phyloP scores from a whole-genome alignment of 2,797 vertebrate genomes.

The Rhinella marina region DNA sequence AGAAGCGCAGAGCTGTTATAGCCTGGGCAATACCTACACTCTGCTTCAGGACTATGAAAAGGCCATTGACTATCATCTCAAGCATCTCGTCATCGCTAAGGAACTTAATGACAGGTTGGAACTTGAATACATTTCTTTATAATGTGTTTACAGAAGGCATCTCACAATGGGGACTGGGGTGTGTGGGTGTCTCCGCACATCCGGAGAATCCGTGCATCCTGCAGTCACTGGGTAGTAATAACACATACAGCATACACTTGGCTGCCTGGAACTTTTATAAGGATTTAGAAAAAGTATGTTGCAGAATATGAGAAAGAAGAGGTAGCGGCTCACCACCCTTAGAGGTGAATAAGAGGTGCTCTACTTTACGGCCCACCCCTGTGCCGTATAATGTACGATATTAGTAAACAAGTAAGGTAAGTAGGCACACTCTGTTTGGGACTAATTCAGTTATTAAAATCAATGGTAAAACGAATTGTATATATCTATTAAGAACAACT shows the following conservation, averaged over 20 bases:
- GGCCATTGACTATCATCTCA: constrained; percentile 92
- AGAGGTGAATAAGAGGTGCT: too few relatives aligned
- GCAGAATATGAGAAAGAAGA: too few relatives aligned
- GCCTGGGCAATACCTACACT: constrained; percentile 92
- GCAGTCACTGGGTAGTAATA: neutral
- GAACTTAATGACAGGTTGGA: constrained; percentile 87
- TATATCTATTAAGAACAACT: too few relatives aligned
- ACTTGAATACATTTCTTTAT: neutral
- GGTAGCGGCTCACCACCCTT: too few relatives aligned
- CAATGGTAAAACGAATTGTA: too few relatives aligned
- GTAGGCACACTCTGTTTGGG: too few relatives aligned
- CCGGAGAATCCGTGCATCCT: neutral
- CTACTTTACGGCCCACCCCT: too few relatives aligned
- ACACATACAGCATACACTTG: neutral
- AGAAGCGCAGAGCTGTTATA: constrained; percentile 95
- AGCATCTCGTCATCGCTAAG: constrained; percentile 90
- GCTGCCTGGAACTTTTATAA: neutral
- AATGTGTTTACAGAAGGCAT: neutral
- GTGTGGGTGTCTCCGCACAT: neutral
- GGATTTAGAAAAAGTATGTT: neutral
- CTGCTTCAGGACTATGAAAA: constrained; percentile 93
- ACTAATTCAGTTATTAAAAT: too few relatives aligned
- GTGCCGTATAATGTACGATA: too few relatives aligned
- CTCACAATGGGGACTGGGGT: neutral
- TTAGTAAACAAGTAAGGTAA: too few relatives aligned